Evolutionary conservation across 2,888 invertebrate genomes (phyloP).

Genomic region (Megaustenia siamemsis): DNA sequence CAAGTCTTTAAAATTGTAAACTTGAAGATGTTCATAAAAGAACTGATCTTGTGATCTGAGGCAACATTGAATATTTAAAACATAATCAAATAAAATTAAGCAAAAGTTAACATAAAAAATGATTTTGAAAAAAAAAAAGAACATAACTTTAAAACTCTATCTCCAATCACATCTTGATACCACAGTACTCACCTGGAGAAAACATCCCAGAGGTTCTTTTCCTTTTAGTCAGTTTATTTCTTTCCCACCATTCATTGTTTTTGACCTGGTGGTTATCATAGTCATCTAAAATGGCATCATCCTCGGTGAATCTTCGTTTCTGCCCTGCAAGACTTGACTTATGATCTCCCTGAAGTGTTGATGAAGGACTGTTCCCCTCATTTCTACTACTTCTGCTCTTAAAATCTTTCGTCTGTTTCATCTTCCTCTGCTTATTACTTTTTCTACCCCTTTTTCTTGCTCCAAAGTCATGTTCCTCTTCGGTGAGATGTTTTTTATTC

Average conservation of each 20-base stretch:
- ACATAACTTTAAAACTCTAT: too few relatives aligned
- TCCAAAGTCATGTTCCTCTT: not conserved
- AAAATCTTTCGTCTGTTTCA: not conserved
- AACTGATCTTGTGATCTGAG: too few relatives aligned
- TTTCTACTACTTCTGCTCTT: not conserved
- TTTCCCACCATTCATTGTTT: slow-evolving; percentile 38
- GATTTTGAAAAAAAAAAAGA: too few relatives aligned
- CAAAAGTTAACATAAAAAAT: too few relatives aligned
- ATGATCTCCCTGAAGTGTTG: not conserved
- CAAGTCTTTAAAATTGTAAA: too few relatives aligned
- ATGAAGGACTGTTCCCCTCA: not conserved
- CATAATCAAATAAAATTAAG: too few relatives aligned
- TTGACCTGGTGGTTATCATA: slow-evolving; percentile 34
- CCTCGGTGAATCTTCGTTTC: not conserved
- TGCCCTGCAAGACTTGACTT: not conserved
- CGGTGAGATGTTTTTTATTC: too few relatives aligned
- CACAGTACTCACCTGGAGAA: not conserved
- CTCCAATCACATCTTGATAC: too few relatives aligned
- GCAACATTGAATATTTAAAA: too few relatives aligned
- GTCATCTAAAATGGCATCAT: not conserved
- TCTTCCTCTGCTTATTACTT: not conserved
- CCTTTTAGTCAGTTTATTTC: not conserved
- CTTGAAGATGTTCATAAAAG: too few relatives aligned
- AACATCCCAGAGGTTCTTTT: not conserved
- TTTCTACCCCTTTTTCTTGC: not conserved